phyloP scores from a whole-genome alignment of 1,140 invertebrate genomes.

The Chrysomallon squamiferum region DNA sequence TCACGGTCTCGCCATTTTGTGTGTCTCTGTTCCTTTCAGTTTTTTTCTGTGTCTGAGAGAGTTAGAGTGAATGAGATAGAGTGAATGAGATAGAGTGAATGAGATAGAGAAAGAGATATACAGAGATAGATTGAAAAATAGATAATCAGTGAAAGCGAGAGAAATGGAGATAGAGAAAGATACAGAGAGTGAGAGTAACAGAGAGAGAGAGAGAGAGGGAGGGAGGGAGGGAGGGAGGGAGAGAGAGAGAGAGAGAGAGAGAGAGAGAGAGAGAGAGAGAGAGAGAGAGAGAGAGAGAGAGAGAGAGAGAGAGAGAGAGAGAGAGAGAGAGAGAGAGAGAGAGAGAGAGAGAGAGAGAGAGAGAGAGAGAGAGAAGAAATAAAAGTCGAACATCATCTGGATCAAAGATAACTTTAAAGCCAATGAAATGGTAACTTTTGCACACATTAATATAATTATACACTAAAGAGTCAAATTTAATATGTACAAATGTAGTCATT shows the following conservation, averaged over 20 bases:
- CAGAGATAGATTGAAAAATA: background rate
- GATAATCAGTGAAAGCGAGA: background rate
- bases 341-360: background rate
- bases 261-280: background rate
- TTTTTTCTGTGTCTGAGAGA: too few species aligned
- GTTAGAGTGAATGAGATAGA: too few species aligned
- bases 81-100: background rate
- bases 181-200: background rate
- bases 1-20: too few species aligned
- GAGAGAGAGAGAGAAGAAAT: background rate
- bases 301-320: slow-evolving; percentile 1
- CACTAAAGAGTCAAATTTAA: too few species aligned
- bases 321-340: slow-evolving; percentile 1
- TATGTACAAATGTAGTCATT: too few species aligned
- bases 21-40: too few species aligned
- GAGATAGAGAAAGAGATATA: background rate
- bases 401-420: background rate
- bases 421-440: too few species aligned
- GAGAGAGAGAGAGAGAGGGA: background rate
- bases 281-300: slow-evolving; percentile 10
- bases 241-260: background rate
- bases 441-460: too few species aligned
- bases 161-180: background rate
- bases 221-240: background rate
- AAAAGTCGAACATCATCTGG: background rate